phyloP scores from a whole-genome alignment of 2,113 vertebrate genomes.

The Nothocercus julius region DNA sequence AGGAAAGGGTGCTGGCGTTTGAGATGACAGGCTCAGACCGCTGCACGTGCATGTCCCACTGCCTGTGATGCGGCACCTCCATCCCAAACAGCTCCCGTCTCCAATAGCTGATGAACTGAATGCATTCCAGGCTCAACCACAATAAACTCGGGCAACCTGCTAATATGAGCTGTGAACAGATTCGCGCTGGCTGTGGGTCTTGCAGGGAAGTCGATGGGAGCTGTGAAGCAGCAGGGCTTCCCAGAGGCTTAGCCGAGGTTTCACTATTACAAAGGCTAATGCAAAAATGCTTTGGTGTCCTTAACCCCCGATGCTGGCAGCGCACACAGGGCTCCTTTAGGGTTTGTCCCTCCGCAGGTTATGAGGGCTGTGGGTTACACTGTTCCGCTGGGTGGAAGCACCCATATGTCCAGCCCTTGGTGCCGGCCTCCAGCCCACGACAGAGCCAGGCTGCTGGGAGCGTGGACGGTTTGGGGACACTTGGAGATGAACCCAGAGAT shows the following conservation, averaged over 20 bases:
- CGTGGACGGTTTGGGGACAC: neutral
- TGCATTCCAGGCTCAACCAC: accelerated
- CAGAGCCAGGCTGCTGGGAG: neutral
- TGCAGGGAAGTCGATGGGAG: neutral
- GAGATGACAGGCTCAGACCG: neutral
- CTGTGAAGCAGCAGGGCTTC: accelerated
- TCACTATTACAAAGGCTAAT: accelerated
- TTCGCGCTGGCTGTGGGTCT: neutral
- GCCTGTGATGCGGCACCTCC: neutral
- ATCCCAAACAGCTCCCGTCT: neutral
- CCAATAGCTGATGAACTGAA: no score
- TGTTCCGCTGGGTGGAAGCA: neutral
- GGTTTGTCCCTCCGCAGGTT: neutral
- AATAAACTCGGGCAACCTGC: neutral
- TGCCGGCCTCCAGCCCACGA: neutral
- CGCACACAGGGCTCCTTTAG: accelerated
- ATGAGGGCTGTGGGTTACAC: neutral
- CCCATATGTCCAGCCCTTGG: neutral
- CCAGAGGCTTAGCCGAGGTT: neutral
- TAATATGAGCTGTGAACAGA: neutral
- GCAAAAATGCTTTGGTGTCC: neutral
- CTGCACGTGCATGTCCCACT: no score
- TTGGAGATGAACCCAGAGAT: neutral
- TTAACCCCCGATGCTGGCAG: accelerated
- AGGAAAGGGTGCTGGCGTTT: neutral